Conservation (phyloP, 92 coral and sea anemone genomes). For the Diadumene lineata region DNA sequence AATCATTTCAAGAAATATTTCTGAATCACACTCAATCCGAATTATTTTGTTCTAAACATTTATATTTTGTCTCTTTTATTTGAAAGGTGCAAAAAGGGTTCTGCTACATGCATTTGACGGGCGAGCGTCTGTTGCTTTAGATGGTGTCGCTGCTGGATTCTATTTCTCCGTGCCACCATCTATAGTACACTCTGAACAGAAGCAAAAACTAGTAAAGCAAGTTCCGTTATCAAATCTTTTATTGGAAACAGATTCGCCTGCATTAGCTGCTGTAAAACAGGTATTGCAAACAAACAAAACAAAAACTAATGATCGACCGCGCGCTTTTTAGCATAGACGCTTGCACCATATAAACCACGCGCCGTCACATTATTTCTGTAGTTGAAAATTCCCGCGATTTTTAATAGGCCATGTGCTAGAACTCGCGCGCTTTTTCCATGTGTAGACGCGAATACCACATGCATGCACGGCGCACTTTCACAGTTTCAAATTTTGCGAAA, state of each 20-base stretch:
- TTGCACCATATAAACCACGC: not conserved
- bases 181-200: slow-evolving; percentile 91
- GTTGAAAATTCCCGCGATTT: not conserved
- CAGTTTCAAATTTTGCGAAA: not conserved
- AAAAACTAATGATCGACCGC: not conserved
- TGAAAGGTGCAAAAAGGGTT: slow-evolving; percentile 77
- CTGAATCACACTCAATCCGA: too few relatives aligned
- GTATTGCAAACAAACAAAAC: slow-evolving; percentile 28
- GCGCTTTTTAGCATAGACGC: not conserved
- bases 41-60: too few relatives aligned
- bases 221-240: slow-evolving; percentile 88
- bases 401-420: not conserved
- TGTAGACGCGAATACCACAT: too few relatives aligned
- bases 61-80: not conserved
- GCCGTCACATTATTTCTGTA: not conserved
- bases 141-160: slow-evolving; percentile 87
- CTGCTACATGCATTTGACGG: slow-evolving; percentile 99
- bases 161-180: slow-evolving; percentile 95
- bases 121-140: slow-evolving; percentile 87
- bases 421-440: not conserved
- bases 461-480: not conserved
- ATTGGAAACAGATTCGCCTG: slow-evolving; percentile 98
- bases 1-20: too few relatives aligned
- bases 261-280: slow-evolving; percentile 96
- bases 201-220: slow-evolving; percentile 90